Percentiles rank a stretch among this genome's conserved stretches.
phyloP scores from a whole-genome alignment of 2,797 vertebrate species.

The Chiloscyllium punctatum region DNA sequence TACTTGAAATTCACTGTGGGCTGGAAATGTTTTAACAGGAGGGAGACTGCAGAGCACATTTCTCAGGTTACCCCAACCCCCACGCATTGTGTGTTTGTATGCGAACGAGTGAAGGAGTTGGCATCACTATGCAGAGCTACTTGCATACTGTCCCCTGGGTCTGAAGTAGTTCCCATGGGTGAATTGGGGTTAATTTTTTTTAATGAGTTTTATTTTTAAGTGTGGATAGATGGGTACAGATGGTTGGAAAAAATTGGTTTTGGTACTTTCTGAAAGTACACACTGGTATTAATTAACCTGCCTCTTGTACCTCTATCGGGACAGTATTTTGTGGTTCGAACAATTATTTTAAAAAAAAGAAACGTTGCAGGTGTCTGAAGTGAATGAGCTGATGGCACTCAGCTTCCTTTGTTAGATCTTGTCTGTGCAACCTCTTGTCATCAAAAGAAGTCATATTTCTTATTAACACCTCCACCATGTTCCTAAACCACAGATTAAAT shows the following conservation, averaged over 20 bases:
- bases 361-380: conserved; percentile 18
- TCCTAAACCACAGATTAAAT: conserved; percentile 27
- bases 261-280: conserved; percentile 36
- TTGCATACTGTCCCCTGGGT: conserved; percentile 24
- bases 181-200: conserved; percentile 20
- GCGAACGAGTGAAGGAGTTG: conserved; percentile 34
- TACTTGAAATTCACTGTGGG: conserved; percentile 75
- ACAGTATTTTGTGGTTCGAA: conserved; percentile 28
- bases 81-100: conserved; percentile 40
- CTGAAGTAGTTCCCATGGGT: conserved; percentile 10
- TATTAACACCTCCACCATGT: conserved; percentile 13
- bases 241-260: conserved; percentile 1
- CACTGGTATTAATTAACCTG: conserved; percentile 23
- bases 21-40: conserved; percentile 62
- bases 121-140: conserved; percentile 36
- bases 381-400: conserved; percentile 30
- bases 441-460: conserved; percentile 5
- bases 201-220: conserved; percentile 28
- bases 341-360: conserved; percentile 21
- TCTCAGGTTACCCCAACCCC: conserved; percentile 74
- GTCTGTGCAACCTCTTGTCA: conserved; percentile 9
- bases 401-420: neutral
- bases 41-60: conserved; percentile 73
- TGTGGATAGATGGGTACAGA: neutral
- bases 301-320: neutral